Evolutionary conservation across 1,140 invertebrate genomes (phyloP), one percentile per base, ranked within the genome.

Genomic region (Micrasema longulum): DNA sequence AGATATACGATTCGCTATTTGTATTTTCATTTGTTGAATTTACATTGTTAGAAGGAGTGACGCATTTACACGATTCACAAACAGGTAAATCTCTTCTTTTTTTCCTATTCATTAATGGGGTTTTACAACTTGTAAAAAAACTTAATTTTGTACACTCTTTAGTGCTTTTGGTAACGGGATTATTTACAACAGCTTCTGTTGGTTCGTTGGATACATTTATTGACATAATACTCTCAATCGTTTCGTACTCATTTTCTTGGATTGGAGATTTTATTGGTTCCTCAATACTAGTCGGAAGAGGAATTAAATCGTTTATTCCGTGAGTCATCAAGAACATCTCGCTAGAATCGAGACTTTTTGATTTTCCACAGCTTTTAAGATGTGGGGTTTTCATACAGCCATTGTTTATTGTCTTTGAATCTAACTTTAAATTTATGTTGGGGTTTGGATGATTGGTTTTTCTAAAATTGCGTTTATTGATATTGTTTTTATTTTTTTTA

Each of bases 301-400:
- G 77, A 9, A 71, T 73, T n/a, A 71, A 67, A 18, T 77, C 77
- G 43, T 77, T 87, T 31, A 74, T 85, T 80, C 76, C 87, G 74
- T 72, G 83, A 67, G 82, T 69, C 69, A 78, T 85, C 0, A 87
- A 84, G 60, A 90, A 88, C 70, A 92, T 84, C 76, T 95, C 93
- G 75, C 91, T 92, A 0, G 92, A 95, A 79, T 95, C 94, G 10
- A 95, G 82, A 78, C 92, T 94, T 73, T 90, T 90, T 0, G 92
- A 94, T 79, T 95, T 95, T 0, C 93, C 93, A 75, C 91, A 92
- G 68, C 91, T 90, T 63, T 89, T 90, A 6, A 95, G 80, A 72
- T 89, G 88, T 0, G 90, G 80, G 11, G 68, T 71, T 67, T 69
- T 71, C 20, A 26, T 53, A 22, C 47, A 47, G 52, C 31, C 47